These are phyloP conservation scores for Nematostella vectensis DNA, from an alignment of 92 coral and sea anemone genomes.

Conservation along the genomic window DNA sequence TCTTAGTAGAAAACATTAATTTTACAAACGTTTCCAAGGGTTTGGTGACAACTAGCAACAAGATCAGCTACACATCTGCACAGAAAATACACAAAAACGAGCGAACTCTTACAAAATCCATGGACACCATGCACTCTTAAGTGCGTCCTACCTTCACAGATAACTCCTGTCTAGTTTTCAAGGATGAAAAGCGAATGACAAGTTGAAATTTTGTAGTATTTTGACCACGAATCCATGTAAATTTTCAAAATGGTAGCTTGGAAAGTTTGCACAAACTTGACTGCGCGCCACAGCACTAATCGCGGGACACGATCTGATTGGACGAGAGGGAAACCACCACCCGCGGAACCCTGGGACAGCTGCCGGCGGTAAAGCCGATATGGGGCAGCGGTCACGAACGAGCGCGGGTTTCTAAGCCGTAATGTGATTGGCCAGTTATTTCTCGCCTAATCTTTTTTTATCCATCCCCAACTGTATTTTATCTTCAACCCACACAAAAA, in stretches of 20 bases:
- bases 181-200: background rate
- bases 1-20: too few species aligned
- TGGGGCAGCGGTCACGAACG: too few species aligned
- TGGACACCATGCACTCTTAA: too few species aligned
- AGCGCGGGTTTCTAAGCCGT: too few species aligned
- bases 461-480: too few species aligned
- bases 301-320: constrained; percentile 3
- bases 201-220: background rate
- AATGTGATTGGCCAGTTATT: too few species aligned
- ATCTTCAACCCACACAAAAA: too few species aligned
- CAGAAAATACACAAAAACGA: too few species aligned
- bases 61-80: too few species aligned
- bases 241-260: constrained; percentile 22
- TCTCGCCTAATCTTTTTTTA: too few species aligned
- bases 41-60: background rate
- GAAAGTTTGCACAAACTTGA: constrained; percentile 50
- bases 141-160: constrained; percentile 8
- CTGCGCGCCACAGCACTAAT: constrained; percentile 79
- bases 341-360: constrained; percentile 67
- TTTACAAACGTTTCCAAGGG: background rate
- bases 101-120: too few species aligned
- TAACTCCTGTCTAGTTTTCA: constrained; percentile 1
- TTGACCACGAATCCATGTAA: background rate
- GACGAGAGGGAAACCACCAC: constrained; percentile 37
- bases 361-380: background rate